Base-by-base conservation (phyloP, 2,113 vertebrate species). In the Labrus mixtus region DNA sequence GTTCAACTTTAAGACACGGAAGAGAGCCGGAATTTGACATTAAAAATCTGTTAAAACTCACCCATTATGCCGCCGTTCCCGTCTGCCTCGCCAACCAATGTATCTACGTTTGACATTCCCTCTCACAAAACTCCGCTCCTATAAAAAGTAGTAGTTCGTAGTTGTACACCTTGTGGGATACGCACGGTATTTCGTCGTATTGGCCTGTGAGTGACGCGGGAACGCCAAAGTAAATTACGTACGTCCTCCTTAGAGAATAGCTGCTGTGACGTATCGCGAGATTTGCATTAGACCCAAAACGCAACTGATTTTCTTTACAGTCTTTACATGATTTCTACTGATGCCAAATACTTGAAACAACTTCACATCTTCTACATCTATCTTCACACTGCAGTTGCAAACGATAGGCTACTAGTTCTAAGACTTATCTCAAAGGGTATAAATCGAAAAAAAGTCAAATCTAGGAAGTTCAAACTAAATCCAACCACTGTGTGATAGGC, bases 61-160 rank as follows among this genome's bases (percentile, higher is more conserved):
- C 93, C 93, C 93, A 94, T 94, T 58, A 86, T 88, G 61, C 61
- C 88, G 76, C 83, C 83, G 87, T 84, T 85, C 78, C 79, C 55
- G 81, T 88, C 81, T 57, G 73, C 76, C 60, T 90, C 89, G 57
- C 57, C 66, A 62, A 60, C 41, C 58, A 59, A 60, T 53, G 67
- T 64, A 41, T 82, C 85, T 68, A 66, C 73, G 83, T 66, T 43
- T 84, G 84, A 93, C 90, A 94, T 88, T 81, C 87, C 82, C 76
- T 83, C 89, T 76, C 75, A 46, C 69, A 75, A 64, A 64, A 68
- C 82, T 86, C 79, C 55, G 4, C 68, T 36, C 53, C 76, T 76
- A 41, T 16, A 41, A 12, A 1, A 37, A 70, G 68, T 15, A 50
- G 54, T 4, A 39, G 55, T 9, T 22, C 3, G 48, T 33, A 45